These are phyloP conservation scores for Haemorhous mexicanus DNA, from an alignment of 2,113 vertebrate species.

Conservation along the genomic window DNA sequence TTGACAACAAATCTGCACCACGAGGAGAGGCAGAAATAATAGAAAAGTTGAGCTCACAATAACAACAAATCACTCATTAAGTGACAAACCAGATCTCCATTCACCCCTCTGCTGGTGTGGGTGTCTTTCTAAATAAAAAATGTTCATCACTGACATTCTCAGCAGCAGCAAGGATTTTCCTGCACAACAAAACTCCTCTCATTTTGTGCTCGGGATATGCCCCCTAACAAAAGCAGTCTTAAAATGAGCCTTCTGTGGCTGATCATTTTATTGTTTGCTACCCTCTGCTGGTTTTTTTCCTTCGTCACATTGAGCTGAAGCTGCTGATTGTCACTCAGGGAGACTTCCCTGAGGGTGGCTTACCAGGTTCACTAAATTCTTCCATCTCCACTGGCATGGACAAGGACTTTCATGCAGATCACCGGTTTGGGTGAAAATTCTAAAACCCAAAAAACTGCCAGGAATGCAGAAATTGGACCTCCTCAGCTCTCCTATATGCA, in stretches of 20 bases:
- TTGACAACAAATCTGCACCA: background rate
- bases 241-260: background rate
- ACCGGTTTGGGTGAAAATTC: background rate
- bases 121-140: background rate
- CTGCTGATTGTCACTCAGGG: background rate
- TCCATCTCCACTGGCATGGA: background rate
- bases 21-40: background rate
- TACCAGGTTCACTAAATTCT: background rate
- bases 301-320: background rate
- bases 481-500: background rate
- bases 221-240: background rate
- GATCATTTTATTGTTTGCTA: constrained; percentile 23
- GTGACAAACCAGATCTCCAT: background rate
- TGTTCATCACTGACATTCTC: background rate
- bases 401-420: background rate
- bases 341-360: background rate
- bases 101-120: background rate
- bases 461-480: background rate
- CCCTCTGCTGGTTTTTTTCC: constrained; percentile 38
- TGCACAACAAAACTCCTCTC: background rate
- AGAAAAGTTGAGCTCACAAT: background rate
- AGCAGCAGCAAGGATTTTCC: background rate
- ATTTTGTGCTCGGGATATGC: background rate
- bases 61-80: background rate
- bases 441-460: background rate